Evolutionary conservation across 64 coral and sea anemone genomes (phyloP), one percentile per base, ranked within the genome.

Genomic region (Dendronephthya gigantea): DNA sequence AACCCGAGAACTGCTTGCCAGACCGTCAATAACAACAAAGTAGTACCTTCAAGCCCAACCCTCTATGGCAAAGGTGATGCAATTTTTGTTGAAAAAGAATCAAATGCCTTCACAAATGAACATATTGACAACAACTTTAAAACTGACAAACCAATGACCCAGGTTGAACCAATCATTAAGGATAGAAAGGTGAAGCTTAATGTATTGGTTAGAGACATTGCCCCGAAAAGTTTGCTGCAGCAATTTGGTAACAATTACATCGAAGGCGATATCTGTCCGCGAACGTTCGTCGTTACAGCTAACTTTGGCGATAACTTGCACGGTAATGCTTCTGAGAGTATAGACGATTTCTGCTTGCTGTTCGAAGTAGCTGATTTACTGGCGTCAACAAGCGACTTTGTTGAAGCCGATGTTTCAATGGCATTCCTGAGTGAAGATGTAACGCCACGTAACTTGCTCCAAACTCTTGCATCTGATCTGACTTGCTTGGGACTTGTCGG

Each of bases 161-260:
- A 39, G 2, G 29, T 33, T 28, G 15, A 79, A 12, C 29, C 72
- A 9, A 17, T 62, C 1, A 62, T 62, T 62, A 23, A n/a, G 8
- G 72, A 79, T 35, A 39, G 15, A 29, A 79, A 79, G 29, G 36
- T 39, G 30, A 39, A 79, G 36, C 6, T 79, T 29, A 34, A 19
- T 4, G 10, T 79, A 39, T 79, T 30, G 29, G 30, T 29, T 17
- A 19, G 14, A 79, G 72, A 79, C 29, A 35, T 79, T 79, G 72
- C 30, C 15, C 8, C 19, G 38, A 23, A 81, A 0, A n/a, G 17
- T 37, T 51, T 92, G 13, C 37, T 49, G 10, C 38, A 86, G 27
- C 19, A 82, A 50, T 86, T 92, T 85, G 85, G 87, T 56, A 68
- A 39, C 7, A 86, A 52, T n/a, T 92, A 86, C 74, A 19, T 68